Conservation (phyloP, 2,797 vertebrate species). For the Sebastiscus tertius region DNA sequence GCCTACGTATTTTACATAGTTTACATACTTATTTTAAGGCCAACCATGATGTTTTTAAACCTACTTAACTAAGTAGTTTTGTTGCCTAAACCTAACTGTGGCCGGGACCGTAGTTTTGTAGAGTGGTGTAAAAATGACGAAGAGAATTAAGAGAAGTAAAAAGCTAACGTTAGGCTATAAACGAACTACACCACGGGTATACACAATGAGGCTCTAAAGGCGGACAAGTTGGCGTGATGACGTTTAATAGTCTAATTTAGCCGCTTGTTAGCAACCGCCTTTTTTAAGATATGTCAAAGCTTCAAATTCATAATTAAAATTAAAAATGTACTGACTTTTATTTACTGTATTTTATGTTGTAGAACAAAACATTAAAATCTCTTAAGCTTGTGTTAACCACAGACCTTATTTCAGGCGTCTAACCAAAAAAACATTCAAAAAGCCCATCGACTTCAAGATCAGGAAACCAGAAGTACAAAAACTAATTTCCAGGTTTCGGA, state of each 20-base stretch:
- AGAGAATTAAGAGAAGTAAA: background rate
- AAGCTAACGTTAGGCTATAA: background rate
- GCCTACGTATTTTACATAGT: too few species aligned
- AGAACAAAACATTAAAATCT: background rate
- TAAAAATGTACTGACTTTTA: too few species aligned
- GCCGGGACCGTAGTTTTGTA: too few species aligned
- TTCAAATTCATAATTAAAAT: background rate
- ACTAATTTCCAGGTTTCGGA: background rate
- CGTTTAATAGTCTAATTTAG: background rate
- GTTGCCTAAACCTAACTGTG: too few species aligned
- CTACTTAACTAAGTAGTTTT: too few species aligned
- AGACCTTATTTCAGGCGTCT: background rate
- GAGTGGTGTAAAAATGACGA: too few species aligned
- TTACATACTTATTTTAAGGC: too few species aligned
- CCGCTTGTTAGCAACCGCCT: background rate
- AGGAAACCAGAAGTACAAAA: background rate
- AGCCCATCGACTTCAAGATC: background rate
- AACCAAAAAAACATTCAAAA: background rate
- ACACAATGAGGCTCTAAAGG: background rate
- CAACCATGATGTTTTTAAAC: too few species aligned
- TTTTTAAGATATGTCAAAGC: background rate
- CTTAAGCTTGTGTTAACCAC: background rate
- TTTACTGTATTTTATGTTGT: background rate
- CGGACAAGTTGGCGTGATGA: background rate
- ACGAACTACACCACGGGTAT: background rate